Conservation (phyloP, 2,113 vertebrate species). For the Acanthisitta chloris region DNA sequence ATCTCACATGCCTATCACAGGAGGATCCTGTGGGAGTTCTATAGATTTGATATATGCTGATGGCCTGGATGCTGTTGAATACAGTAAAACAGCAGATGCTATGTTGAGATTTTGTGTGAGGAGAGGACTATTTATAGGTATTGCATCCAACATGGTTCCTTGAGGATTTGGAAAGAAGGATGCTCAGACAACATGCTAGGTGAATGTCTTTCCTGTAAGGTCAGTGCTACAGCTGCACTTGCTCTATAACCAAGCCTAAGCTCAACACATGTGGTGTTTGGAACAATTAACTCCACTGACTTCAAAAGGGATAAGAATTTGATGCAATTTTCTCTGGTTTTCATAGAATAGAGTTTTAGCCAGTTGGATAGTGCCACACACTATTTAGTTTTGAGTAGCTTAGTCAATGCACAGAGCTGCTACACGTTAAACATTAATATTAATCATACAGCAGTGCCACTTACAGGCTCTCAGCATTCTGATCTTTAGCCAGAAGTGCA, state of each 20-base stretch:
- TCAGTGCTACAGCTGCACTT: neutral
- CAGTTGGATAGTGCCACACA: neutral
- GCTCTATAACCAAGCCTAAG: neutral
- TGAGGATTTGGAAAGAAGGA: neutral
- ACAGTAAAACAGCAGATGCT: neutral
- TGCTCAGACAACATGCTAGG: neutral
- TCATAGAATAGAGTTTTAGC: too few species aligned
- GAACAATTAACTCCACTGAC: neutral
- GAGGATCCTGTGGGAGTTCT: neutral
- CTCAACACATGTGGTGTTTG: neutral
- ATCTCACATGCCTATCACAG: neutral
- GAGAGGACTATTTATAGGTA: neutral
- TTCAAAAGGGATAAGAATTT: neutral
- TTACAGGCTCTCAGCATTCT: neutral
- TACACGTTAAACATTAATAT: neutral
- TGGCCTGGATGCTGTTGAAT: neutral
- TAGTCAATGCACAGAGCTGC: neutral
- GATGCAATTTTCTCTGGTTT: neutral
- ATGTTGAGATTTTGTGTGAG: neutral
- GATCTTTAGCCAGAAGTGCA: conserved; percentile 9
- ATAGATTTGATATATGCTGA: neutral
- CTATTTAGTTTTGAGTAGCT: neutral
- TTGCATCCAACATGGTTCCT: neutral
- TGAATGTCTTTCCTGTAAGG: neutral
- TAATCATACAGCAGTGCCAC: neutral